Evolutionary conservation across 2,888 invertebrate species (phyloP).

Genomic region (Lamproptera curius): DNA sequence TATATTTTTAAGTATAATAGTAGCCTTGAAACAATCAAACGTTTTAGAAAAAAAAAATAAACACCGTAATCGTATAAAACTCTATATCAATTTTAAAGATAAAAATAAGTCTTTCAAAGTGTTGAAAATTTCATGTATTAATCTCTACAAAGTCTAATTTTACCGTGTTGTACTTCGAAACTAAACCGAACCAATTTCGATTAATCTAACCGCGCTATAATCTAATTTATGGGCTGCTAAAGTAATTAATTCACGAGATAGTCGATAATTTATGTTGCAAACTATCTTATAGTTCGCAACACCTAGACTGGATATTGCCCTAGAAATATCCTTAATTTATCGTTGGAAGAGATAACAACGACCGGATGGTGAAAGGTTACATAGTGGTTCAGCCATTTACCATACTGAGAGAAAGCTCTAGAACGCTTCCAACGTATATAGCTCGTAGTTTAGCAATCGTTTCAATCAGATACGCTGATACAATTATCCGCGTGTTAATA

Average conservation of each 20-base stretch:
- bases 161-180: background rate
- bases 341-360: background rate
- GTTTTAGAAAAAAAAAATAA: no score
- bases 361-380: background rate
- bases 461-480: no score
- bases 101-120: no score
- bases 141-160: no score
- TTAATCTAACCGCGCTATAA: background rate
- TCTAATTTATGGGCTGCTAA: background rate
- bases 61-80: no score
- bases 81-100: no score
- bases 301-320: background rate
- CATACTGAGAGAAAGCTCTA: background rate
- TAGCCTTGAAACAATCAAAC: no score
- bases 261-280: background rate
- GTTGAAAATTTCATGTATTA: no score
- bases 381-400: background rate
- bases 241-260: background rate
- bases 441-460: no score
- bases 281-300: background rate
- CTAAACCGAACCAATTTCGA: background rate
- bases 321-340: slow-evolving; percentile 1
- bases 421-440: background rate
- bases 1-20: no score
- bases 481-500: no score